Conservation (phyloP, 1,140 invertebrate species). For the Procambarus virginalis region DNA sequence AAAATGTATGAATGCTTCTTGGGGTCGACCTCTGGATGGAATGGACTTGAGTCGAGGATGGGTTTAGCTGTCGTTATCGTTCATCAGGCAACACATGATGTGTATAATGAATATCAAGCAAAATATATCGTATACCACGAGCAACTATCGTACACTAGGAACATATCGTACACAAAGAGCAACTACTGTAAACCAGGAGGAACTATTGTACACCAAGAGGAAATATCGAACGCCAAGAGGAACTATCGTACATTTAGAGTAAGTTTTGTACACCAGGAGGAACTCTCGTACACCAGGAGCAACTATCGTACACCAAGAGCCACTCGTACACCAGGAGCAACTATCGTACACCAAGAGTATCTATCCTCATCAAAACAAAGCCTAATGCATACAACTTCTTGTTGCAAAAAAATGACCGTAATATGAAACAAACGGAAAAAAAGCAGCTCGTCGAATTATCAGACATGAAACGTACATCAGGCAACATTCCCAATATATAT, state of each 20-base stretch:
- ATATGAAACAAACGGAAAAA: too few species aligned
- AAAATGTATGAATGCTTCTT: too few species aligned
- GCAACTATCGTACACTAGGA: background rate
- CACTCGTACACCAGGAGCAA: background rate
- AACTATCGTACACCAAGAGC: background rate
- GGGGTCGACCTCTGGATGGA: too few species aligned
- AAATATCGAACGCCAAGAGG: background rate
- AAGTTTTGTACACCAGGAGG: background rate
- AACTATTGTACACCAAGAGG: background rate
- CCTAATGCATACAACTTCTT: too few species aligned
- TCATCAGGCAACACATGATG: background rate
- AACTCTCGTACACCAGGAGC: background rate
- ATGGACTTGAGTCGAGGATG: too few species aligned
- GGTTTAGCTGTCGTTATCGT: background rate
- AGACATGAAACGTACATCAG: background rate
- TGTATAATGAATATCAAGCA: background rate
- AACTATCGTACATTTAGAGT: background rate
- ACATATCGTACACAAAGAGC: background rate
- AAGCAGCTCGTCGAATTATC: background rate
- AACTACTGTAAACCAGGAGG: background rate
- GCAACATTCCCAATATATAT: slow-evolving; percentile 7
- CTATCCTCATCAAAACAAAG: too few species aligned
- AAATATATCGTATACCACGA: background rate
- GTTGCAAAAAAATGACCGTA: too few species aligned
- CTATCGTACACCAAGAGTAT: background rate